Conservation (phyloP, 2,113 vertebrate species). For the Sapajus apella region DNA sequence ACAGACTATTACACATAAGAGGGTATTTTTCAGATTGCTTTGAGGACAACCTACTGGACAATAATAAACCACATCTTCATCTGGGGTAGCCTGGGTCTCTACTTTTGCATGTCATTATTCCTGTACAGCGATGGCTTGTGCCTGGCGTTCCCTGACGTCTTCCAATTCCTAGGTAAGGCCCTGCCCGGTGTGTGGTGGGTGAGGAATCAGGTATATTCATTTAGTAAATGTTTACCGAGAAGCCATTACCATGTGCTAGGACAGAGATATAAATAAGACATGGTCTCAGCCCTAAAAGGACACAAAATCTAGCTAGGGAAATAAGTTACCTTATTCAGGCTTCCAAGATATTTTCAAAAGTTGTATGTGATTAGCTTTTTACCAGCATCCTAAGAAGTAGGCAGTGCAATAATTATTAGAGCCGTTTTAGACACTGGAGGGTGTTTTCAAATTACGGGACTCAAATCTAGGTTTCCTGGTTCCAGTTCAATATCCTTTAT, state of each 20-base stretch:
- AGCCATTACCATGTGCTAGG: neutral
- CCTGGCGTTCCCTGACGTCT: constrained; percentile 89
- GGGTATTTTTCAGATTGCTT: constrained; percentile 87
- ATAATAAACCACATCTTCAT: constrained; percentile 94
- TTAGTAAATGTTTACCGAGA: constrained; percentile 4
- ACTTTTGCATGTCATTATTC: constrained; percentile 93
- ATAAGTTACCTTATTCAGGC: constrained; percentile 35
- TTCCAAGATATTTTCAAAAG: constrained; percentile 39
- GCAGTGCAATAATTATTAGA: neutral
- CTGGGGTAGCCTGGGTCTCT: constrained; percentile 95
- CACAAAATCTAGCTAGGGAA: constrained; percentile 3
- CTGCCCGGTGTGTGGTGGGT: neutral
- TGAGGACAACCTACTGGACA: constrained; percentile 96
- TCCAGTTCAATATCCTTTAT: neutral
- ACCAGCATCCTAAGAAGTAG: neutral
- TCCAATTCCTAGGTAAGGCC: constrained; percentile 93
- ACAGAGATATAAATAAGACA: neutral
- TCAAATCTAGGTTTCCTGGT: neutral
- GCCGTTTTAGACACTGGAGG: constrained; percentile 4
- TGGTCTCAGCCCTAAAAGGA: neutral
- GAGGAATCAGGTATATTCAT: neutral
- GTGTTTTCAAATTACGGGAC: neutral
- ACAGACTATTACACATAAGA: neutral
- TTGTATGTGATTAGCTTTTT: neutral
- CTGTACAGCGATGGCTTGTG: constrained; percentile 96